These are phyloP conservation scores for Balaenoptera acutorostrata DNA, from an alignment of 2,113 vertebrate genomes.

Conservation along the genomic window DNA sequence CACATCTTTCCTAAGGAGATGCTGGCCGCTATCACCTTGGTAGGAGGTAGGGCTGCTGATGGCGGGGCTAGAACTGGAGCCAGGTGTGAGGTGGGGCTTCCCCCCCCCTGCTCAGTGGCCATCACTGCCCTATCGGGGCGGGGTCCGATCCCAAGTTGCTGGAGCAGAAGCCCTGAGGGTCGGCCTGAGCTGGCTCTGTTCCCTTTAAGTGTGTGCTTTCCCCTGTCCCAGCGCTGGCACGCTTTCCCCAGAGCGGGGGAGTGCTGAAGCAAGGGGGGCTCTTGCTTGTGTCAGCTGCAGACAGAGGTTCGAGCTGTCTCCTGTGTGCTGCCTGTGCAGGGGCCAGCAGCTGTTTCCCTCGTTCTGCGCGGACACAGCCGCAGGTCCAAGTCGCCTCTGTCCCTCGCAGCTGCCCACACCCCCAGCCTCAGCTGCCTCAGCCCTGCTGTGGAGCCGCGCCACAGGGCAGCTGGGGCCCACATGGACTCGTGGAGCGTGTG, in stretches of 20 bases:
- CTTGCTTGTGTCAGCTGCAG: background rate
- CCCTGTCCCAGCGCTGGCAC: background rate
- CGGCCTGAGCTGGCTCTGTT: fast-evolving
- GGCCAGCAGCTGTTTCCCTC: background rate
- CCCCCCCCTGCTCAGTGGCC: background rate
- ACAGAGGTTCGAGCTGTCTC: background rate
- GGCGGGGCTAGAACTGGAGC: background rate
- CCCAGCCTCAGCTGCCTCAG: background rate
- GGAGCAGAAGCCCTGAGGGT: background rate
- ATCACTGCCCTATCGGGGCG: background rate
- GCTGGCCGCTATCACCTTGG: background rate
- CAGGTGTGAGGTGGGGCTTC: background rate
- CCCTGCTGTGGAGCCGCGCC: background rate
- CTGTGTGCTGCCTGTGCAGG: background rate
- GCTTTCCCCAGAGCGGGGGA: background rate
- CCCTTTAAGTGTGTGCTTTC: background rate
- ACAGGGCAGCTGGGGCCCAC: background rate
- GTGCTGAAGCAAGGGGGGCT: background rate
- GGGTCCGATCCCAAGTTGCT: background rate
- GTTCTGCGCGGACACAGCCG: background rate
- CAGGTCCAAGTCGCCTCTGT: too few relatives aligned
- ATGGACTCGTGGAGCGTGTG: background rate
- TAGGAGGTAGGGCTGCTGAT: background rate
- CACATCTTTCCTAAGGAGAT: background rate
- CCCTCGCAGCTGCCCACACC: too few relatives aligned